These are phyloP conservation scores for Epistrophe grossulariae DNA, from an alignment of 2,888 invertebrate genomes.

Conservation along the genomic window DNA sequence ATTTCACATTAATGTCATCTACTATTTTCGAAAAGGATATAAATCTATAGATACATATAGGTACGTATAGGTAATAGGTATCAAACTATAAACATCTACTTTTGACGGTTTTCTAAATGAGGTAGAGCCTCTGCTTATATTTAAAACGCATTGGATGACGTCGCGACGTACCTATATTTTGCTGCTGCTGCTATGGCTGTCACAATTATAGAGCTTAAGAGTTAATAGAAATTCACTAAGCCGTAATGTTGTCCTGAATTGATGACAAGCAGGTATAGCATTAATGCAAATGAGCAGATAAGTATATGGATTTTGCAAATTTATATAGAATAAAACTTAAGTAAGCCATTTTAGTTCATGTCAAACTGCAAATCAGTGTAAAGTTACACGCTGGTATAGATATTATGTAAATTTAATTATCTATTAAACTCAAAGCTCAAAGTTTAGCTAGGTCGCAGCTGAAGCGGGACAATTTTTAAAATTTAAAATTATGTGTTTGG, in stretches of 20 bases:
- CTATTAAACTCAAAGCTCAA: too few relatives aligned
- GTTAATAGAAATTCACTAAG: constrained; percentile 34
- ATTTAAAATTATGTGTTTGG: too few relatives aligned
- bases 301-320: neutral
- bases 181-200: neutral
- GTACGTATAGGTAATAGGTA: too few relatives aligned
- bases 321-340: neutral
- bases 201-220: constrained; percentile 27
- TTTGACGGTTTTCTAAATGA: constrained; percentile 7
- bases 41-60: too few relatives aligned
- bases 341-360: neutral
- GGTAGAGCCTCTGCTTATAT: neutral
- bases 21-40: constrained; percentile 26
- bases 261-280: neutral
- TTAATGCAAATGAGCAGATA: neutral
- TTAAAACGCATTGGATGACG: constrained; percentile 17
- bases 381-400: neutral
- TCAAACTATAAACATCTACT: neutral
- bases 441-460: too few relatives aligned
- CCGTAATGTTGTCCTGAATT: constrained; percentile 3
- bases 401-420: neutral
- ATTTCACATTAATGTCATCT: constrained; percentile 59
- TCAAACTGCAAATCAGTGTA: neutral
- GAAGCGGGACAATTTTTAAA: too few relatives aligned
- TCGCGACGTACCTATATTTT: constrained; percentile 1